These are phyloP conservation scores for Clavelina lepadiformis DNA, from an alignment of 23 tunicate species.

Conservation along the genomic window DNA sequence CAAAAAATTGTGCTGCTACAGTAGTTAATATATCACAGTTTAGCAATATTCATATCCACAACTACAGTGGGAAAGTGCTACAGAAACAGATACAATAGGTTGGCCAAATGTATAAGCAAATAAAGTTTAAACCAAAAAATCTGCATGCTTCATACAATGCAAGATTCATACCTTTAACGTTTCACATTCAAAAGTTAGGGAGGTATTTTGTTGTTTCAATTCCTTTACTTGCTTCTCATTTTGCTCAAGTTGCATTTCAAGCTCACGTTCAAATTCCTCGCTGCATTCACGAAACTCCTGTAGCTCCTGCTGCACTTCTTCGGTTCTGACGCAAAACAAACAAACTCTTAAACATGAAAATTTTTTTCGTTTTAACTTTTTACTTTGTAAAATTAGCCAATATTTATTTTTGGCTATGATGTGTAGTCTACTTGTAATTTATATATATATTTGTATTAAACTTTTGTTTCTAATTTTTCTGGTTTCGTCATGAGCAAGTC, in stretches of 20 bases:
- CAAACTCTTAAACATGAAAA: too few relatives aligned
- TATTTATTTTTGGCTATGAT: too few relatives aligned
- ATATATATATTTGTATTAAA: too few relatives aligned
- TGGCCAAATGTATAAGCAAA: background rate
- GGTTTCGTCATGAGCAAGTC: too few relatives aligned
- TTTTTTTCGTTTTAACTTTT: background rate
- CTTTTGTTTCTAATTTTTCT: too few relatives aligned
- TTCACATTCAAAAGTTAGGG: conserved; percentile 77
- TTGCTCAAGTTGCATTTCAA: conserved; percentile 62
- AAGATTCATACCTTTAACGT: conserved; percentile 47
- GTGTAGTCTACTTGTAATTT: too few relatives aligned
- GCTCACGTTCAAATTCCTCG: conserved; percentile 79
- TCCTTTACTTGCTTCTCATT: conserved; percentile 75
- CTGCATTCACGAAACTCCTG: conserved; percentile 81
- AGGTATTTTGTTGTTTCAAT: conserved; percentile 60
- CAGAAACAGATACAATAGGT: background rate
- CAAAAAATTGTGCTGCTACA: too few relatives aligned
- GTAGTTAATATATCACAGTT: too few relatives aligned
- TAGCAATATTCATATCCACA: background rate
- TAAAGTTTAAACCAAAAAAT: too few relatives aligned
- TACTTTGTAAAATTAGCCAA: too few relatives aligned
- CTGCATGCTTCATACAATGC: too few relatives aligned
- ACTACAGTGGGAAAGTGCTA: background rate
- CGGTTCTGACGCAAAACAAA: conserved; percentile 28
- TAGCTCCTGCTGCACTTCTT: conserved; percentile 74